Percentiles rank a stretch among this genome's conserved stretches.
These are phyloP conservation scores for Nephila pilipes DNA, from an alignment of 1,140 invertebrate genomes.

Conservation along the genomic window DNA sequence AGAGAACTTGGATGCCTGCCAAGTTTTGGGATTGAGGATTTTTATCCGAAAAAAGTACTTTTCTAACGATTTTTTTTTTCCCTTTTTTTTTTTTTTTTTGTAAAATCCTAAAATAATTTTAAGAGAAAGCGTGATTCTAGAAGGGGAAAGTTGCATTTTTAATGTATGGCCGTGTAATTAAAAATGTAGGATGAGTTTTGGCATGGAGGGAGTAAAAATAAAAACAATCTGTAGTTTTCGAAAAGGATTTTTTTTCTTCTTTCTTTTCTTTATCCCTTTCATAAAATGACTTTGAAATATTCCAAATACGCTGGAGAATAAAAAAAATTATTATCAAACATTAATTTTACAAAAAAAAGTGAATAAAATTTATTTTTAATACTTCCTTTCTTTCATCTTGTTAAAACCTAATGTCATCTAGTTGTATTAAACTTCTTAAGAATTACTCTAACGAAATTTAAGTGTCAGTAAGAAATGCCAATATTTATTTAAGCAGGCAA, in stretches of 20 bases:
- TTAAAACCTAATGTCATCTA: too few species aligned
- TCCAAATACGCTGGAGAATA: background rate
- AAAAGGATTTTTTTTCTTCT: background rate
- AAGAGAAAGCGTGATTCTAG: background rate
- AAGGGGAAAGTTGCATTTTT: background rate
- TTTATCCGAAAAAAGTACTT: background rate
- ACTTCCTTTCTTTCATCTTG: too few species aligned
- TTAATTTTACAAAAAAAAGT: background rate
- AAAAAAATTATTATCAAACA: background rate
- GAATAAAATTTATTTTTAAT: background rate
- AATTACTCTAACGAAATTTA: too few species aligned
- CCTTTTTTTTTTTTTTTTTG: too few species aligned
- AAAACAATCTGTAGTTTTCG: background rate
- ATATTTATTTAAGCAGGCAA: too few species aligned
- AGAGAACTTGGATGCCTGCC: background rate
- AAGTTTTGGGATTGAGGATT: constrained; percentile 5
- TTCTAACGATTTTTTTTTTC: background rate
- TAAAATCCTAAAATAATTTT: background rate
- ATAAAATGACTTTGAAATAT: background rate
- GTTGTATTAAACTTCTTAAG: too few species aligned
- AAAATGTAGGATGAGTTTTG: background rate
- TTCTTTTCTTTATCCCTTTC: background rate
- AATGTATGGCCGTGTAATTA: background rate
- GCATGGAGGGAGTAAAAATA: background rate
- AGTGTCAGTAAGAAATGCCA: too few species aligned